Evolutionary conservation across 2,888 invertebrate species (phyloP), one percentile per base, ranked within the genome.

Genomic region (Podabrus alpinus): DNA sequence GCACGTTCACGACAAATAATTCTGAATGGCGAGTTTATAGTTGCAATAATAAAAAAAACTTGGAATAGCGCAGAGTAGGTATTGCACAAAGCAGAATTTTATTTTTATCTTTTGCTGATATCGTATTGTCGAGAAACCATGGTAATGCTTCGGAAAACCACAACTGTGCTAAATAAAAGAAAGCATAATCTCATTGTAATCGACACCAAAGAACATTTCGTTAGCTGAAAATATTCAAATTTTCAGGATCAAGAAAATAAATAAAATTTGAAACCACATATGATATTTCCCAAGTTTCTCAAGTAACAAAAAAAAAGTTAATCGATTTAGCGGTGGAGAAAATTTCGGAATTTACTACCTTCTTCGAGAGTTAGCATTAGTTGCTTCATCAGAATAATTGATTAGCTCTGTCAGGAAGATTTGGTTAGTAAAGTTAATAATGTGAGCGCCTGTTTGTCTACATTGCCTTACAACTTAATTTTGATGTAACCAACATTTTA

Each of bases 331-430:
- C n/a, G n/a, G n/a, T n/a, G 9, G n/a, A 45, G 45, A 45, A 45
- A 45, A 45, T 45, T n/a, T 45, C 7, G 45, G n/a, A 45, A 45
- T 66, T 67, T 59, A 64, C 24, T 67, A 67, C 15, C 66, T 60
- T 67, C 66, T 71, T 60, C 29, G 29, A 59, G 45, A 66, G 71
- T 19, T 21, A 15, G 45, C 72, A 61, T 19, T 24, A 61, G 68
- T 67, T 68, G 68, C 68, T 71, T 71, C 74, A 74, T 74, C 71
- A 74, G 68, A 71, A 74, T 74, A 71, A 74, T 71, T 74, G 71
- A 74, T 71, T 71, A 71, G 74, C 64, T n/a, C 59, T 19, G 74
- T 74, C 68, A 68, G 74, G 68, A 72, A 66, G 61, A 72, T 74
- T 67, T 21, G 68, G 70, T 59, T 70, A 66, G 64, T 60, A 24